Evolutionary conservation across 64 coral and sea anemone genomes (phyloP), one percentile per base, ranked within the genome.

Genomic region (Platygyra sinensis): DNA sequence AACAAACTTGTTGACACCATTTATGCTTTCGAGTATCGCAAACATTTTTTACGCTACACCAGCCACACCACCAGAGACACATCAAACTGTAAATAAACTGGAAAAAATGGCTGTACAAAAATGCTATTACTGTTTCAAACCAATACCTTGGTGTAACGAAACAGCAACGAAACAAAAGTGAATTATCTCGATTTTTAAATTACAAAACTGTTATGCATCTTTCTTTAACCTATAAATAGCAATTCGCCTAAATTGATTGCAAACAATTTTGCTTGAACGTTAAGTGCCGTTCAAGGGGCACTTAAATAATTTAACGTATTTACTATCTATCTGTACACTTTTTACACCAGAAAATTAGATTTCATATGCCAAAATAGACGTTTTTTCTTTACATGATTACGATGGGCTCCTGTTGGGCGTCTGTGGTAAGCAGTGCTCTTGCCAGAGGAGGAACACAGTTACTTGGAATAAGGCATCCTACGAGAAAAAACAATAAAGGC

Each of bases 401-500:
- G 42, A 85, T 85, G 15, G 81, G 81, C 38, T 85, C 38, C 32
- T 72, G 81, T n/a, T 85, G 27, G 46, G 22, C 73, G 31, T 79
- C 54, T 33, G 91, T 91, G 46, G 88, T 79, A 29, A 96, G 42
- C 5, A 46, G 87, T 8, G 84, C 75, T 55, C 77, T 82, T 5
- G 88, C 42, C 75, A 96, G 89, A 28, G 91, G 91, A 55, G 95
- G 91, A 2, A 96, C 91, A 51, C 95, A 96, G 71, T 90, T 94
- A 29, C 91, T 94, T 39, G 95, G 95, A 28, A 96, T 96, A 30
- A 96, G 88, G 25, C 95, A 96, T 36, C 95, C 95, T 96, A 77
- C 36, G 24, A 30, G 65, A 18, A 50, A 88, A 86, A 39, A 82
- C 54, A 15, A 57, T 16, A 57, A 54, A 54, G 8, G 52, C 8